These are phyloP conservation scores for Orussus abietinus DNA, from an alignment of 1,140 invertebrate species.

Conservation along the genomic window DNA sequence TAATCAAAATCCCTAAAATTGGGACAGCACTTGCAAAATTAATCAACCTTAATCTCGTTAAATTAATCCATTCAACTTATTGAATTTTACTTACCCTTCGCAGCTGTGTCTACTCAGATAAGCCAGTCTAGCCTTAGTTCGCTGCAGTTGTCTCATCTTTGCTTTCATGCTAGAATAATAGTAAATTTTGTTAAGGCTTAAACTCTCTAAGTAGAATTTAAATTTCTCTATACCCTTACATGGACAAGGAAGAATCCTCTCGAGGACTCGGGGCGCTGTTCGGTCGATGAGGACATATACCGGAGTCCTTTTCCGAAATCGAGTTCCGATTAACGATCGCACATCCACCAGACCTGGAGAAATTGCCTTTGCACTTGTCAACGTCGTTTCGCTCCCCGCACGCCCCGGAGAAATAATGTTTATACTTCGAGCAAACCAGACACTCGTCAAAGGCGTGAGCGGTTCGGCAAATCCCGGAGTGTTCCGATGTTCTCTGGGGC, in stretches of 20 bases:
- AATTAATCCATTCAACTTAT: conserved; percentile 1
- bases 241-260: conserved; percentile 17
- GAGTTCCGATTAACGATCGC: too few species aligned
- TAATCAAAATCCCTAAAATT: conserved; percentile 16
- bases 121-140: conserved; percentile 18
- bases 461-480: conserved; percentile 17
- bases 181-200: conserved; percentile 11
- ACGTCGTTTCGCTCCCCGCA: too few species aligned
- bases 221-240: conserved; percentile 22
- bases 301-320: too few species aligned
- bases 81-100: conserved; percentile 12
- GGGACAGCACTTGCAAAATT: too few species aligned
- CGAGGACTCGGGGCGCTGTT: conserved; percentile 18
- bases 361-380: conserved; percentile 5
- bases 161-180: conserved; percentile 20
- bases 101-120: conserved; percentile 5
- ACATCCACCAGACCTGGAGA: too few species aligned
- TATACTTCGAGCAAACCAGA: conserved; percentile 42
- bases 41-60: conserved; percentile 6
- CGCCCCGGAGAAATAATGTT: conserved; percentile 36
- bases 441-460: conserved; percentile 36
- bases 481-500: conserved; percentile 12
- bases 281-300: too few species aligned
- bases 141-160: conserved; percentile 19
- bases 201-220: conserved; percentile 3